phyloP scores from a whole-genome alignment of 1,140 invertebrate species.

The Drosophila arizonae region DNA sequence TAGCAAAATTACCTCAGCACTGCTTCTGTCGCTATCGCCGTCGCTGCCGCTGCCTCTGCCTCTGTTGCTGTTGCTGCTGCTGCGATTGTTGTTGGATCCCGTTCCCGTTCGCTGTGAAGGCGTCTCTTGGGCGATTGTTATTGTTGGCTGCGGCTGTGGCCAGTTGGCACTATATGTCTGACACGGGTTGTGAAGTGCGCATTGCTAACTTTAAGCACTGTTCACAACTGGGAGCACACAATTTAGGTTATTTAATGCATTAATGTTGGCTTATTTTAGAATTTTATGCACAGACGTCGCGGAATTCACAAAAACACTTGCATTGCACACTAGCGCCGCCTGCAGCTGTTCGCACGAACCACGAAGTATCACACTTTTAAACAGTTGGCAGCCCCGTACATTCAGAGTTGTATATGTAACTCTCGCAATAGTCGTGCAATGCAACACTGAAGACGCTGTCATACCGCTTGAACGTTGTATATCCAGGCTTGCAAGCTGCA shows the following conservation, averaged over 20 bases:
- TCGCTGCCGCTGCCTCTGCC: constrained; percentile 16
- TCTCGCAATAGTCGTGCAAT: neutral
- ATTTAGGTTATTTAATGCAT: constrained; percentile 22
- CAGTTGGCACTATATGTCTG: constrained; percentile 35
- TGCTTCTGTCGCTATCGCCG: constrained; percentile 25
- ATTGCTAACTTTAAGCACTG: constrained; percentile 39
- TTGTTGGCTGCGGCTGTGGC: constrained; percentile 60
- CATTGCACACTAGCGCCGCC: constrained; percentile 51
- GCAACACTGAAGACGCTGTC: constrained; percentile 17
- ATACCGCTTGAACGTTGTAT: constrained; percentile 26
- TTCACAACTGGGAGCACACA: constrained; percentile 44
- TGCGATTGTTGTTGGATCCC: constrained; percentile 49
- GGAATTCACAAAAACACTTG: constrained; percentile 53
- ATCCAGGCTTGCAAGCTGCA: constrained; percentile 44
- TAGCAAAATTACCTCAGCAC: constrained; percentile 78
- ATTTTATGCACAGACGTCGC: constrained; percentile 69
- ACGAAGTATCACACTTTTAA: neutral
- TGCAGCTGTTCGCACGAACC: constrained; percentile 40
- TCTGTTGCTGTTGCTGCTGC: constrained; percentile 16
- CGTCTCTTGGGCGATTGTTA: constrained; percentile 56
- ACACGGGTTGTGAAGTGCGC: constrained; percentile 21
- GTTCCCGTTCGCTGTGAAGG: constrained; percentile 43
- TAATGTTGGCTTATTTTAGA: constrained; percentile 47
- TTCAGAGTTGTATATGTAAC: constrained; percentile 9
- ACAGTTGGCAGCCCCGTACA: constrained; percentile 20